Evolutionary conservation across 2,113 vertebrate species (phyloP).

Genomic region (Athene cunicularia): DNA sequence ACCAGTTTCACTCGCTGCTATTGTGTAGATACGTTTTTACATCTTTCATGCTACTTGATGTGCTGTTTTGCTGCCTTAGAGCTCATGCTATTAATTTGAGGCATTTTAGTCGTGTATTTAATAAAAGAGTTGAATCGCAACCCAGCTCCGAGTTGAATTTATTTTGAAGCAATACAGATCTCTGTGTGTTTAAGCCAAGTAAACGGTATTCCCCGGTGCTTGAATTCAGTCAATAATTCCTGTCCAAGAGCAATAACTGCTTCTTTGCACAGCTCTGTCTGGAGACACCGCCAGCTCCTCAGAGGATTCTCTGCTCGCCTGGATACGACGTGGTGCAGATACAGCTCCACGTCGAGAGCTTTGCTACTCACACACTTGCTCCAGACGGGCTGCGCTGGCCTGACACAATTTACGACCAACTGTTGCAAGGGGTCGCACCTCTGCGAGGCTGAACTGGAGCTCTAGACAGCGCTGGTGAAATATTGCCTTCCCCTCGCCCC

Average conservation of each 20-base stretch:
- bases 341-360: rapidly evolving
- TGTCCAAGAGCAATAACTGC: not conserved
- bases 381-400: not conserved
- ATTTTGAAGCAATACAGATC: not conserved
- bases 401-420: not conserved
- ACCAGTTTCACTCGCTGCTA: not conserved
- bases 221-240: not conserved
- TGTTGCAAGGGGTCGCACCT: not conserved
- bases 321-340: rapidly evolving
- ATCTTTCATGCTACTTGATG: not conserved
- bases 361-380: rapidly evolving
- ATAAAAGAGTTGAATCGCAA: not conserved
- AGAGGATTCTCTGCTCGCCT: rapidly evolving
- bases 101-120: not conserved
- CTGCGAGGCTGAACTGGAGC: not conserved
- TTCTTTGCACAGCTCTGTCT: rapidly evolving
- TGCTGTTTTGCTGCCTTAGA: not conserved
- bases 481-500: not conserved
- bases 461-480: not conserved
- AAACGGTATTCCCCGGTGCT: not conserved
- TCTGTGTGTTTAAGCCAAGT: not conserved
- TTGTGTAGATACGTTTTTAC: not conserved
- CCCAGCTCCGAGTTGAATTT: not conserved
- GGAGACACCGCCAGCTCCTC: not conserved
- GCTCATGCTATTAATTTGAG: not conserved